Percentiles rank a stretch among this genome's conserved stretches.
These are phyloP conservation scores for Lordiphosa andalusiaca DNA, from an alignment of 2,888 invertebrate species.

Conservation along the genomic window DNA sequence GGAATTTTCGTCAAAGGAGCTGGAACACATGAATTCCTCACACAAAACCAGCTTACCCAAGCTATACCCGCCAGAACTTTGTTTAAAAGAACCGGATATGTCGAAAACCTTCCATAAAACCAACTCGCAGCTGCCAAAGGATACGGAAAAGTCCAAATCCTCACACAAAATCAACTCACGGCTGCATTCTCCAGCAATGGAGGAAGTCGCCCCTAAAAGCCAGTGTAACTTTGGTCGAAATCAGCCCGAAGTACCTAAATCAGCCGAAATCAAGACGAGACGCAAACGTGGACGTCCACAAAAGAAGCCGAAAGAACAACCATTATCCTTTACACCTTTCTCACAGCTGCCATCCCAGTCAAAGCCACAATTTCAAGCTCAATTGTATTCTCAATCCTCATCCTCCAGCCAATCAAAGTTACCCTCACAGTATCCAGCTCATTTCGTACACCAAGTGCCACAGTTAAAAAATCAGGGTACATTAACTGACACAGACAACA, in stretches of 20 bases:
- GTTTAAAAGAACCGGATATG: too few species aligned
- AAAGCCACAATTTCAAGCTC: not conserved
- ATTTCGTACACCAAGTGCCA: slow-evolving; percentile 66
- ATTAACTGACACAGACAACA: too few species aligned
- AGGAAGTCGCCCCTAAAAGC: not conserved
- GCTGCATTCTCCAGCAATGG: not conserved
- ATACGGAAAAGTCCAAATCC: too few species aligned
- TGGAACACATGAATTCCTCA: too few species aligned
- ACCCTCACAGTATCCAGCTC: slow-evolving; percentile 62
- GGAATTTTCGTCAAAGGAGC: too few species aligned
- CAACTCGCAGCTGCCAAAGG: not conserved
- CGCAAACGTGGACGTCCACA: not conserved
- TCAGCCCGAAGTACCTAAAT: not conserved
- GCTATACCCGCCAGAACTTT: too few species aligned
- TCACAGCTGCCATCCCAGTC: too few species aligned
- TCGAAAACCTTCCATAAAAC: too few species aligned
- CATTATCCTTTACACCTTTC: too few species aligned
- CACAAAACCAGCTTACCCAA: too few species aligned
- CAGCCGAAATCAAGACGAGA: not conserved
- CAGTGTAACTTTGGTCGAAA: too few species aligned
- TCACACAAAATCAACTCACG: too few species aligned
- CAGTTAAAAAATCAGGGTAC: slow-evolving; percentile 16
- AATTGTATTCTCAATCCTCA: not conserved
- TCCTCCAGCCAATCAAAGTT: slow-evolving; percentile 34
- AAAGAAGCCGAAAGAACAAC: not conserved